Base-by-base conservation (phyloP, 2,113 vertebrate genomes). In the Tautogolabrus adspersus region DNA sequence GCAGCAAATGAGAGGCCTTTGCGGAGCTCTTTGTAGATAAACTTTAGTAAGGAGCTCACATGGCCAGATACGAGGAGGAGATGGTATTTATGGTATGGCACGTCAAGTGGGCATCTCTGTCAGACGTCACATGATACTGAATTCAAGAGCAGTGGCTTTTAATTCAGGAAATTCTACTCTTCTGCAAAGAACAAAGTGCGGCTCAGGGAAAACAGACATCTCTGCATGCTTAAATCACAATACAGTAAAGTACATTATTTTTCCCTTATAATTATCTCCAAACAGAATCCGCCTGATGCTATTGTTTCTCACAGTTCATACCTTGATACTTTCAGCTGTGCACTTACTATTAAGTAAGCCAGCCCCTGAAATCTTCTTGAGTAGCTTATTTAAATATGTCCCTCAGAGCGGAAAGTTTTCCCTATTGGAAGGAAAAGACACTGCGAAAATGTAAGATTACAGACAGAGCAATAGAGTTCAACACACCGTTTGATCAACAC, bases 51-150 rank as follows among this genome's bases (percentile, higher is more conserved):
- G 61, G 54, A 72, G 82, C 75, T 81, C 55, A 62, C 18, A 38
- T 66, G 51, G 61, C 75, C 83, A 89, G 89, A 92, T 88, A 89
- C 18, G 63, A 76, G 30, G 69, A 81, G 21, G 38, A 77, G 68
- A 67, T 63, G 87, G 82, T 81, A 93, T 93, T 89, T 85, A 63
- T 87, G 89, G 82, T 83, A 91, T 88, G 91, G 84, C 84, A 90
- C 82, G 88, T 88, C 64, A 80, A 93, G 89, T 61, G 88, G 84
- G 71, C 75, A 81, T 85, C 75, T 81, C 72, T 81, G 81, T 42
- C 68, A 30, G 82, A 82, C 87, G 65, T 84, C 70, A 89, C 72
- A 60, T 51, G 38, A 74, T 82, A 84, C 62, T 69, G 38, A 34
- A 73, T 57, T 74, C 15, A 47, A 64, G 61, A 76, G 67, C 37